Base-by-base conservation (phyloP, 1,140 invertebrate genomes). In the Heliothis subflexa region DNA sequence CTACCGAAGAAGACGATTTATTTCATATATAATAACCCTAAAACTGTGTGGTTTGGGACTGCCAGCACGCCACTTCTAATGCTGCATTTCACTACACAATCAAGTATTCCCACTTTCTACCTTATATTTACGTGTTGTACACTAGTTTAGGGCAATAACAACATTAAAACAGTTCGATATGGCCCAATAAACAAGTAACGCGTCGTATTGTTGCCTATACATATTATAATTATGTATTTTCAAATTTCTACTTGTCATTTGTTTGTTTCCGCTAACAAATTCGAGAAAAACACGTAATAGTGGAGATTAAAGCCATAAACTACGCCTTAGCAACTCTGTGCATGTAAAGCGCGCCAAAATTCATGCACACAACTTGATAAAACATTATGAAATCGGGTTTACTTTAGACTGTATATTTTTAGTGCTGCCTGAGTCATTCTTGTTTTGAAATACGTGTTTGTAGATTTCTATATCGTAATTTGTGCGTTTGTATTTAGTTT, bases 21-120 rank as follows among this genome's bases (percentile, higher is more conserved):
- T 80, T 86, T 80, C 50, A 62, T 83, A 81, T 86, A 78, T 83
- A 81, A 86, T 78, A 80, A 72, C 55, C 66, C 59, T 74, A 79
- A 57, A 64, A 25, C 40, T 59, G 59, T 57, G 47, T 40, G 47
- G 52, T 25, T 64, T 47, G 11, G 28, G 40, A 28, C 55, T 85
- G 81, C 81, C 78, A 80, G 75, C 79, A 85, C 71, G 79, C 81
- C 78, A 79, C 78, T 73, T 55, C 28, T 12, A 45, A 66, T 55
- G 50, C 61, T 40, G 50, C 62, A 54, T 71, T 80, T 80, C 78
- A 70, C 47, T 77, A 57, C 13, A 77, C 62, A 52, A 45, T 68
- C 50, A 47, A 55, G 62, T 55, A 77, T 77, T 66, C 16, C 61
- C 28, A 57, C 74, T 77, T 77, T 77, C 64, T 57, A 76, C 40